Evolutionary conservation across 2,797 vertebrate species (phyloP).

Genomic region (Phrynocephalus guinanensis): DNA sequence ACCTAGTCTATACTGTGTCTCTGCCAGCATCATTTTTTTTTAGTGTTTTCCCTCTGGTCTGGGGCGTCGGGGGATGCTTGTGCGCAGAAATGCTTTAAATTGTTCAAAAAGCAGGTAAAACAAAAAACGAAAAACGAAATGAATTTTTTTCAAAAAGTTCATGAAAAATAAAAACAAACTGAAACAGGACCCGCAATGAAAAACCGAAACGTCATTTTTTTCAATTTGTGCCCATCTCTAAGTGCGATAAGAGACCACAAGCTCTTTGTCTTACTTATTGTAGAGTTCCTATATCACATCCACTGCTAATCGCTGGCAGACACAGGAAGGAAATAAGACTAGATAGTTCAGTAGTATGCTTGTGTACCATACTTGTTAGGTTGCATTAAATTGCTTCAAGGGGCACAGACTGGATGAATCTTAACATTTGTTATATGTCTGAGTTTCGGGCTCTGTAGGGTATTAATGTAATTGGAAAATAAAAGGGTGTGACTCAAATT

Average conservation of each 20-base stretch:
- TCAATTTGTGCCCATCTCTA: no score
- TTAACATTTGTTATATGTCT: neutral
- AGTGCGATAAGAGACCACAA: conserved; percentile 6
- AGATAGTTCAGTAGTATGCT: neutral
- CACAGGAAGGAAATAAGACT: conserved; percentile 12
- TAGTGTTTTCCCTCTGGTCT: no score
- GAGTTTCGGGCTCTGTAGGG: neutral
- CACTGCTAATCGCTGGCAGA: conserved; percentile 7
- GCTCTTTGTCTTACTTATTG: conserved; percentile 14
- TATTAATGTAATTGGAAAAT: conserved; percentile 23
- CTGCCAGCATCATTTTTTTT: no score
- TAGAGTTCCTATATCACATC: neutral
- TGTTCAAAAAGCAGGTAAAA: no score
- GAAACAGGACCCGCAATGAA: no score
- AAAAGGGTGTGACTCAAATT: neutral
- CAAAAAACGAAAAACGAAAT: no score
- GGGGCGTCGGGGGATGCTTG: no score
- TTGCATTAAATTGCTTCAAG: conserved; percentile 8
- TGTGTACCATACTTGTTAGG: neutral
- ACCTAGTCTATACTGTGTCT: no score
- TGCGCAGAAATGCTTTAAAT: no score
- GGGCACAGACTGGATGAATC: neutral
- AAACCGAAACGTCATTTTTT: no score
- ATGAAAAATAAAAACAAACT: no score
- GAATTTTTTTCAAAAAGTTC: no score